Base-by-base conservation (phyloP, 2,888 invertebrate species). In the Limnephilus marmoratus region DNA sequence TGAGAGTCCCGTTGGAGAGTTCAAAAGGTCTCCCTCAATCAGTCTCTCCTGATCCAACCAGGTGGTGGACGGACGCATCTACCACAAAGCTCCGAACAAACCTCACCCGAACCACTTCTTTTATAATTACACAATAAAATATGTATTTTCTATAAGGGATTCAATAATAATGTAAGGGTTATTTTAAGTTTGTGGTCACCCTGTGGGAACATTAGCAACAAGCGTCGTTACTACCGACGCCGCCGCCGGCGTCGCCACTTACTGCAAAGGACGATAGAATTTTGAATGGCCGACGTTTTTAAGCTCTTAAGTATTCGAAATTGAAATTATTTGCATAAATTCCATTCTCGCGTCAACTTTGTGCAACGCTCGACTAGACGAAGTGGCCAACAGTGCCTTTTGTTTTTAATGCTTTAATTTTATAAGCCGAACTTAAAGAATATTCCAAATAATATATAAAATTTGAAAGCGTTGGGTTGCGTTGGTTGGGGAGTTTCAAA, bases 261-360 rank as follows among this genome's bases (percentile, higher is more conserved):
- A 90, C 90, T 68, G 34, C 90, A 86, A 83, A 90, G 90, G 45
- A 49, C 88, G 53, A n/a, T 29, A 85, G 91, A 92, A 92, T 91
- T 92, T 91, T 92, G 91, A 92, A 92, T 91, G 89, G 82, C 89
- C 88, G 68, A 45, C 92, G 85, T 92, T 92, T 92, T 91, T 91
- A 92, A 92, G 89, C 92, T 85, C 91, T 49, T 89, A 91, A 92
- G 91, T 91, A 91, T 92, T 92, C 89, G 83, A 92, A 92, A 92
- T 92, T 92, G 91, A 92, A 92, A 92, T 92, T 89, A 92, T 92
- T 92, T 92, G 89, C 92, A 92, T 92, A 91, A 92, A 91, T 92
- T 92, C 83, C 81, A 34, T 90, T 92, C 89, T 88, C 86, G 86
- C 53, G 81, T 90, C 34, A 24, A 49, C 81, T 31, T 37, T 45